phyloP scores from a whole-genome alignment of 2,888 invertebrate species.

The Lucinisca nassula region DNA sequence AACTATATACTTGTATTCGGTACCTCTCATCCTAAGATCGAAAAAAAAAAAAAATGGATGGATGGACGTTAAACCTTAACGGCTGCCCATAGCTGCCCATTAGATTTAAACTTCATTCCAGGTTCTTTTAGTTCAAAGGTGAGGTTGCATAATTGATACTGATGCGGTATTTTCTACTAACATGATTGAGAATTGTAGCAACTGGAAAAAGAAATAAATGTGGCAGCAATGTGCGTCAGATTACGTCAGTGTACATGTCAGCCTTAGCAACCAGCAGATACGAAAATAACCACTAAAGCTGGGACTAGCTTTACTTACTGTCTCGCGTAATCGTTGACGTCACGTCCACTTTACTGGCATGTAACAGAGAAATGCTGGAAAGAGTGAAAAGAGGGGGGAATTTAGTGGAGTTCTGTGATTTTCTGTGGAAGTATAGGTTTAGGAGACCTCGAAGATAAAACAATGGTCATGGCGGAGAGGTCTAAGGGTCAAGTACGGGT shows the following conservation, averaged over 20 bases:
- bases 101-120: too few species aligned
- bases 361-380: constrained; percentile 62
- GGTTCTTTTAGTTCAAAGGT: not conserved
- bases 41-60: too few species aligned
- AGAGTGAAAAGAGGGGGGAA: constrained; percentile 57
- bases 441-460: constrained; percentile 68
- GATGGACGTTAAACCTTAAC: too few species aligned
- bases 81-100: too few species aligned
- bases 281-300: constrained; percentile 73
- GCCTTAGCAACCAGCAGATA: constrained; percentile 83
- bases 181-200: not conserved
- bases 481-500: constrained; percentile 89
- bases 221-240: constrained; percentile 60
- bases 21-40: too few species aligned
- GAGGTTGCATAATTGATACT: constrained; percentile 1
- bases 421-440: constrained; percentile 65
- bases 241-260: constrained; percentile 69
- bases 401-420: constrained; percentile 62
- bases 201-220: not conserved
- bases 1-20: too few species aligned
- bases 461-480: constrained; percentile 82
- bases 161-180: not conserved
- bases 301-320: constrained; percentile 63
- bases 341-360: constrained; percentile 56
- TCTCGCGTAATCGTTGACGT: constrained; percentile 71